phyloP scores from a whole-genome alignment of 1,140 invertebrate genomes.

The Lasaia peninsularis region DNA sequence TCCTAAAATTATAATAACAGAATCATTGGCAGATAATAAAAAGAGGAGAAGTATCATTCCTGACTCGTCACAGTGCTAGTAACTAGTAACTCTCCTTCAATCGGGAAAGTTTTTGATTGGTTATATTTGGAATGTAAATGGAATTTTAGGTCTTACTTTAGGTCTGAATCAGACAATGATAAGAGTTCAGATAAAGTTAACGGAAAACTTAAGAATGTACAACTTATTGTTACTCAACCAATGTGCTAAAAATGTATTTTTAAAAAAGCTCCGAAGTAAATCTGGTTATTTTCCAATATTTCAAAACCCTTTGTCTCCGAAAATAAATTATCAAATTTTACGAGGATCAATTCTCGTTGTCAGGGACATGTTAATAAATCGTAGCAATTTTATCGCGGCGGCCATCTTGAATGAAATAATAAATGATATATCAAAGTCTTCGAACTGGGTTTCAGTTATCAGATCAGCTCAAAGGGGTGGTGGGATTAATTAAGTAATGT shows the following conservation, averaged over 20 bases:
- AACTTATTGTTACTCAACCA: too few relatives aligned
- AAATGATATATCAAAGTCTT: slow-evolving; percentile 16
- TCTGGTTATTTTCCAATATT: background rate
- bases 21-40: too few relatives aligned
- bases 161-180: background rate
- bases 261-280: too few relatives aligned
- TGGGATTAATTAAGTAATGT: slow-evolving; percentile 12
- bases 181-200: too few relatives aligned
- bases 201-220: too few relatives aligned
- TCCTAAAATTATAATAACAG: too few relatives aligned
- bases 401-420: slow-evolving; percentile 6
- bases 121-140: too few relatives aligned
- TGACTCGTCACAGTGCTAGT: too few relatives aligned
- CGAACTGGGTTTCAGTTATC: slow-evolving; percentile 1
- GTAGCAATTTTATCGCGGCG: background rate
- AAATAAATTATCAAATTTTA: slow-evolving; percentile 11
- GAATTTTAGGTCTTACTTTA: background rate
- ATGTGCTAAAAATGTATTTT: too few relatives aligned
- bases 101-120: too few relatives aligned
- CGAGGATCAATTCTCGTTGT: slow-evolving; percentile 4
- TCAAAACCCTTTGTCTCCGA: background rate
- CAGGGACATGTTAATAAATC: slow-evolving; percentile 9
- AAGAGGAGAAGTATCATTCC: too few relatives aligned
- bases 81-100: too few relatives aligned
- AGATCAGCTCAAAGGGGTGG: background rate